phyloP scores from a whole-genome alignment of 2,113 vertebrate species.

The Elachura formosa region DNA sequence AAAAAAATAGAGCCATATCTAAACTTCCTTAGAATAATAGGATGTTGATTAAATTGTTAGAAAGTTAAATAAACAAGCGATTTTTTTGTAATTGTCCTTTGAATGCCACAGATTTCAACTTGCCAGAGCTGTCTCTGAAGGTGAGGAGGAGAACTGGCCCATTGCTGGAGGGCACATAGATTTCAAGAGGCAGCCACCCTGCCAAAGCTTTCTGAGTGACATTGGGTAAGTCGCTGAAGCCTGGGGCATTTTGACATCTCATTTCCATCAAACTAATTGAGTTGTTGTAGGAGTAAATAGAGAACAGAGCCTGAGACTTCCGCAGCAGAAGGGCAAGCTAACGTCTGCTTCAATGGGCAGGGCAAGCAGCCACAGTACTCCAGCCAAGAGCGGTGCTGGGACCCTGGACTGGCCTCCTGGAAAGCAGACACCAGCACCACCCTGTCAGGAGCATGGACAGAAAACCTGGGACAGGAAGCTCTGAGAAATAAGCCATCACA shows the following conservation, averaged over 20 bases:
- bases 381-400: accelerated
- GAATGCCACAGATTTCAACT: not conserved
- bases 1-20: not conserved
- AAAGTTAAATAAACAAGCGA: constrained; percentile 6
- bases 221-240: constrained; percentile 4
- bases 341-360: not conserved
- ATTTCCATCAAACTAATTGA: constrained; percentile 50
- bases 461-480: not conserved
- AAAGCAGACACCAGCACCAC: not conserved
- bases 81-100: not conserved
- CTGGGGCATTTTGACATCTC: constrained; percentile 40
- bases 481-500: not conserved
- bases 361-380: not conserved
- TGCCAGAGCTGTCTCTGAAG: not conserved
- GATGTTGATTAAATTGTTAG: constrained; percentile 41
- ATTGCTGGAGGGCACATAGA: not conserved
- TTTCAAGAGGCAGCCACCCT: not conserved
- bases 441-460: not conserved
- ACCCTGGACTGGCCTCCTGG: not conserved
- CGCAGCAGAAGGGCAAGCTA: not conserved
- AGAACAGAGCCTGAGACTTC: not conserved
- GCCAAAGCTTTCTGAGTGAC: constrained; percentile 24
- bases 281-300: constrained; percentile 39
- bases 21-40: constrained; percentile 49
- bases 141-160: not conserved